Evolutionary conservation across 2,797 vertebrate genomes (phyloP), one percentile per base, ranked within the genome.

Genomic region (Capromys pilorides): DNA sequence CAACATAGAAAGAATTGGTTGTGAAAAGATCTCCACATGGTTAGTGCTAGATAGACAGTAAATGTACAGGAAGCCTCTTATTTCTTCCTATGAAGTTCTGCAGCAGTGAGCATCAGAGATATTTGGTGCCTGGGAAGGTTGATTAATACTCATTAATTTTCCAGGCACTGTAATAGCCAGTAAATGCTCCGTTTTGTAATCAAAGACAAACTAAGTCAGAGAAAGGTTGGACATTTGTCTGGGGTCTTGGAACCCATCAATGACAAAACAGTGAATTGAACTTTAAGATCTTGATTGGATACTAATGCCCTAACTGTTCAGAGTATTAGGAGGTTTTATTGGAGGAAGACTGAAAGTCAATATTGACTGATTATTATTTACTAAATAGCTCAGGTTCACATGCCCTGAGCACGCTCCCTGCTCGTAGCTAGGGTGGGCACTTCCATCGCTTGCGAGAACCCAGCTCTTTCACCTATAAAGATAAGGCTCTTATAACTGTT

Each of bases 361-460:
- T 96, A 91, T 18, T 84, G 88, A 97, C 80, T 86, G 85, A 96
- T 93, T 92, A 81, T 92, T 93, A 90, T 96, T 95, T 95, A 90
- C 86, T 93, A 33, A 95, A 71, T 51, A 90, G 69, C 66, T 88
- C 69, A 67, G 16, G 88, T 31, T 94, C 67, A 41, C 51, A 73
- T 22, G 39, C 75, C 45, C 78, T 33, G 36, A 45, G 78, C 84
- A 71, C 78, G 86, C 57, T 86, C n/a, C 61, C 73, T 39, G 41
- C 9, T 67, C 22, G 2, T 31, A 19, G 45, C 28, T 49, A 22
- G 85, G 16, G 13, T 71, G 39, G 51, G 36, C 6, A 26, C 64
- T 45, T 39, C 12, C 11, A 75, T 64, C n/a, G 36, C 69, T 89
- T 80, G 64, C 33, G n/a, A 22, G 54, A 78, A 36, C 4, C 1